Evolutionary conservation across 2,797 vertebrate species (phyloP).

Genomic region (Tadarida brasiliensis): DNA sequence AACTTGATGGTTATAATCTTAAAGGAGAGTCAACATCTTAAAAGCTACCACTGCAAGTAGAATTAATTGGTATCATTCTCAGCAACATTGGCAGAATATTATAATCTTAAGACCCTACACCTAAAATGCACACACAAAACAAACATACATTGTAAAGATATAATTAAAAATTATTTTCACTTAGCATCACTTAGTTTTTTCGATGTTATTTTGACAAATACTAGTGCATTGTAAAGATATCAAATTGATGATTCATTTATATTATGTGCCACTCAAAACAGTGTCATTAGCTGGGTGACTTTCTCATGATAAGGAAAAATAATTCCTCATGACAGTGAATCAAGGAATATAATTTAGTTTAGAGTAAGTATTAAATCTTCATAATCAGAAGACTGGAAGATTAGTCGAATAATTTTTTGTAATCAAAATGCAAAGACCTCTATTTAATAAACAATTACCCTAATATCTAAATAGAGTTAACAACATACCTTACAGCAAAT

Average conservation of each 20-base stretch:
- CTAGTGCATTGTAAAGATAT: not conserved
- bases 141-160: constrained; percentile 6
- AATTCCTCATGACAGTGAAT: not conserved
- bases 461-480: not conserved
- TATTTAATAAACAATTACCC: not conserved
- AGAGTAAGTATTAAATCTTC: not conserved
- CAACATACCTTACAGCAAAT: not conserved
- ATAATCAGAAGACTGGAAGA: not conserved
- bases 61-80: constrained; percentile 18
- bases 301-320: not conserved
- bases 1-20: constrained; percentile 28
- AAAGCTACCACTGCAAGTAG: not conserved
- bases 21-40: not conserved
- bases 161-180: constrained; percentile 11
- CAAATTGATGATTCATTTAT: constrained; percentile 21
- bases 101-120: not conserved
- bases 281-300: not conserved
- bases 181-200: not conserved
- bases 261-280: not conserved
- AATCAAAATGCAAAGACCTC: constrained; percentile 16
- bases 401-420: not conserved
- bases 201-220: constrained; percentile 48
- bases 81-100: not conserved
- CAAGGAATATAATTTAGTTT: not conserved
- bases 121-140: not conserved